Evolutionary conservation across 1,140 invertebrate genomes (phyloP).

Genomic region (Whitmania pigra): DNA sequence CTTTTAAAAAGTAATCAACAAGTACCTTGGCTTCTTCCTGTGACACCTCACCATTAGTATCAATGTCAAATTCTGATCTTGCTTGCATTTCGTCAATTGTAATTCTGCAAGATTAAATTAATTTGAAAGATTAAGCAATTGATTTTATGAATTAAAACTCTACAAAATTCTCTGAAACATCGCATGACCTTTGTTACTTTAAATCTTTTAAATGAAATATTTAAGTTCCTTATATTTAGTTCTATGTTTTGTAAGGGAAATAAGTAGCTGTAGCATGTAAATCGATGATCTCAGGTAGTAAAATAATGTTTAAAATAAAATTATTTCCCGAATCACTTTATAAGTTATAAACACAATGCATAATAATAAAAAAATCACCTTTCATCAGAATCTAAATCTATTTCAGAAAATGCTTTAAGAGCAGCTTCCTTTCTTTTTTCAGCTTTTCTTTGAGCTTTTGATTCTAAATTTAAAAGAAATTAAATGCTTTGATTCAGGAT

Average conservation of each 20-base stretch:
- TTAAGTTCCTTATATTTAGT: no score
- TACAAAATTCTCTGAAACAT: no score
- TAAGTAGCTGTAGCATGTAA: no score
- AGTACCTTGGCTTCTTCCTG: slow-evolving; percentile 65
- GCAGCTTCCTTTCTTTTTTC: slow-evolving; percentile 55
- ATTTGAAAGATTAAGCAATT: no score
- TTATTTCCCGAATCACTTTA: no score
- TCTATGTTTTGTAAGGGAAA: no score
- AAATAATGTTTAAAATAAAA: no score
- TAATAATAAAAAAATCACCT: slow-evolving; percentile 23
- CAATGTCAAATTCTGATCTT: slow-evolving; percentile 66
- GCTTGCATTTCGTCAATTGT: slow-evolving; percentile 60
- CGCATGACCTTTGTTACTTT: no score
- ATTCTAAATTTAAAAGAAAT: slow-evolving; percentile 27
- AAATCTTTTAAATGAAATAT: no score
- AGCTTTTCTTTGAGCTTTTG: slow-evolving; percentile 29
- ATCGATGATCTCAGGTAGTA: no score
- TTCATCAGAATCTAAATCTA: slow-evolving; percentile 39
- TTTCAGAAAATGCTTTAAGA: slow-evolving; percentile 41
- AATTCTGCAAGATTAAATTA: slow-evolving; percentile 13
- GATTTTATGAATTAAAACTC: no score
- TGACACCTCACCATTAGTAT: slow-evolving; percentile 69
- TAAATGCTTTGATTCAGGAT: neutral
- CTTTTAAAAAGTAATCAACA: neutral
- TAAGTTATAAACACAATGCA: no score